Conservation (phyloP, 2,888 invertebrate species). For the Abrostola triplasia region DNA sequence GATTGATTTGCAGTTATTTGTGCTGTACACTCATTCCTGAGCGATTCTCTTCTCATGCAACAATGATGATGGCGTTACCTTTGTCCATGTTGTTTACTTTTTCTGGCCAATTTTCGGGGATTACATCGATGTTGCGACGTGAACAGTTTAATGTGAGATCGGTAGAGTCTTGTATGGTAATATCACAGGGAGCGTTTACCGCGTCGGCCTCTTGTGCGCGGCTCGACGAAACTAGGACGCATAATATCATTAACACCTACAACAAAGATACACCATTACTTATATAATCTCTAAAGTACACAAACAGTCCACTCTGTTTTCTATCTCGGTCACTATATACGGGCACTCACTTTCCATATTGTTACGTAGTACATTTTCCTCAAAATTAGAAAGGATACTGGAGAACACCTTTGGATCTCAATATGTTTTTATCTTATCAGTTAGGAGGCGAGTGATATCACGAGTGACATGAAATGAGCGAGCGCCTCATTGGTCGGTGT, state of each 20-base stretch:
- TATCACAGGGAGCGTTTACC: slow-evolving; percentile 72
- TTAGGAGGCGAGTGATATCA: slow-evolving; percentile 76
- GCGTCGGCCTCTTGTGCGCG: slow-evolving; percentile 63
- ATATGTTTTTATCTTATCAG: slow-evolving; percentile 82
- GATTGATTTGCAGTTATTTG: slow-evolving; percentile 55
- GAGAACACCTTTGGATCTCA: slow-evolving; percentile 74
- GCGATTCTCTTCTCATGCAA: slow-evolving; percentile 46
- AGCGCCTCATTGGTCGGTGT: slow-evolving; percentile 80
- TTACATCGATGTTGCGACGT: slow-evolving; percentile 70
- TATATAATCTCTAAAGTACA: slow-evolving; percentile 64
- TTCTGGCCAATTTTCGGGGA: slow-evolving; percentile 77
- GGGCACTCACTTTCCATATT: slow-evolving; percentile 76
- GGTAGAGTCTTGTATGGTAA: slow-evolving; percentile 72
- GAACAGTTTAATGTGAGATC: slow-evolving; percentile 81
- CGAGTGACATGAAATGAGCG: slow-evolving; percentile 74
- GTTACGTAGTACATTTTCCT: slow-evolving; percentile 78
- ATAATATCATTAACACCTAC: slow-evolving; percentile 83
- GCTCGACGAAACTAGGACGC: slow-evolving; percentile 75
- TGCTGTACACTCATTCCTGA: slow-evolving; percentile 58
- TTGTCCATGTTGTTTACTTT: slow-evolving; percentile 72
- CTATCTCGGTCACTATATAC: slow-evolving; percentile 51
- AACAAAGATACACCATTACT: slow-evolving; percentile 81
- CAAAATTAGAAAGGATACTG: slow-evolving; percentile 77
- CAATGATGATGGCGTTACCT: slow-evolving; percentile 67
- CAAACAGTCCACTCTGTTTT: slow-evolving; percentile 56